Evolutionary conservation across 2,113 vertebrate genomes (phyloP).

Genomic region (Apus apus): DNA sequence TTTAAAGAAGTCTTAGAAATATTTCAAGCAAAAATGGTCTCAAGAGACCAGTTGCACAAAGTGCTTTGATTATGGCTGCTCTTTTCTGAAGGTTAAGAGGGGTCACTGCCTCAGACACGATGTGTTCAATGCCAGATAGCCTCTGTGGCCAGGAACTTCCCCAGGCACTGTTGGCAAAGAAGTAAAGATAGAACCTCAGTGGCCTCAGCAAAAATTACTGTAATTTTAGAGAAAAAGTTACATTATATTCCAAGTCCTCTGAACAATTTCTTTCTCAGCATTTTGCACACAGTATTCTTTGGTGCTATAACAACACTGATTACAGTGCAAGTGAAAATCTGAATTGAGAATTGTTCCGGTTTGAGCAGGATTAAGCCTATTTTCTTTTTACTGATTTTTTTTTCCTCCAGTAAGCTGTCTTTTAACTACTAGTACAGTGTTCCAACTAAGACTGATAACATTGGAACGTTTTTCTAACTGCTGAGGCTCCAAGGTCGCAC

Average conservation of each 20-base stretch:
- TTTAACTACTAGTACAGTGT: too few species aligned
- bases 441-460: too few species aligned
- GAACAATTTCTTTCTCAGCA: background rate
- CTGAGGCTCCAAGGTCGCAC: too few species aligned
- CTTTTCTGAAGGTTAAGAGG: background rate
- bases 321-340: background rate
- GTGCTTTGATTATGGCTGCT: background rate
- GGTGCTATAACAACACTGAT: background rate
- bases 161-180: background rate
- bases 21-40: accelerated
- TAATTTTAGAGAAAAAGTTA: background rate
- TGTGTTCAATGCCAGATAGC: background rate
- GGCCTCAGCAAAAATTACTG: background rate
- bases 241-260: background rate
- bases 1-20: background rate
- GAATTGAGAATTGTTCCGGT: background rate
- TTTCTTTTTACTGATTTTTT: too few species aligned
- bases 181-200: background rate
- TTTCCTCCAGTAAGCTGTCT: too few species aligned
- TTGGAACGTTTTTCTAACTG: too few species aligned
- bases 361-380: too few species aligned
- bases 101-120: accelerated
- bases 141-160: background rate
- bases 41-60: background rate
- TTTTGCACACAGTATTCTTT: background rate